Conservation (phyloP, 2,113 vertebrate species). For the Upupa epops region DNA sequence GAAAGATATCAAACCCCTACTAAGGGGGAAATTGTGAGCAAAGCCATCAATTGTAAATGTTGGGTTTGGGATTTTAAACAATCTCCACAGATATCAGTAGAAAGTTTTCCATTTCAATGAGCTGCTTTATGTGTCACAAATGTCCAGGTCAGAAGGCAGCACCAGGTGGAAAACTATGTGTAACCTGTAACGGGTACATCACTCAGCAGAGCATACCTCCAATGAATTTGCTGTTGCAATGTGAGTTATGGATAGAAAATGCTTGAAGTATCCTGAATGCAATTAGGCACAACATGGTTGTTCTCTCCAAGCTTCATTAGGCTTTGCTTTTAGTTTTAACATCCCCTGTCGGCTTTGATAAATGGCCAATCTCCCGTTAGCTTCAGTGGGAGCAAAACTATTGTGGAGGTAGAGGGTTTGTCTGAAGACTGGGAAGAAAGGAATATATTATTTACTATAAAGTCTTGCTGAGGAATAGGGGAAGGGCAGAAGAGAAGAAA, state of each 20-base stretch:
- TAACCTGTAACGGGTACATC: constrained; percentile 11
- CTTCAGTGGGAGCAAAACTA: not conserved
- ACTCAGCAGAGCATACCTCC: constrained; percentile 16
- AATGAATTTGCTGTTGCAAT: constrained; percentile 11
- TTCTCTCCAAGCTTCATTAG: constrained; percentile 63
- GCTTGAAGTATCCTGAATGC: constrained; percentile 52
- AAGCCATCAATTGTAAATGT: constrained; percentile 30
- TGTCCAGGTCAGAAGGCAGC: constrained; percentile 42
- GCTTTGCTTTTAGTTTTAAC: constrained; percentile 39
- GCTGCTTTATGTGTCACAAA: not conserved
- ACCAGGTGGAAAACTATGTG: not conserved
- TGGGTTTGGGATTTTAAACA: constrained; percentile 3
- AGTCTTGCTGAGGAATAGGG: not conserved
- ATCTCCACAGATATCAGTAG: not conserved
- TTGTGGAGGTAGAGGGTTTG: not conserved
- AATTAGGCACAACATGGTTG: constrained; percentile 50
- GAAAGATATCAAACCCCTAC: not conserved
- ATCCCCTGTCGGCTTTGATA: constrained; percentile 30
- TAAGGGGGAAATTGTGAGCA: constrained; percentile 33
- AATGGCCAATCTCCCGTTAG: constrained; percentile 23
- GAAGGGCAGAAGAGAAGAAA: not conserved
- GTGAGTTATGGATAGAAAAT: not conserved
- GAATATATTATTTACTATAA: not conserved
- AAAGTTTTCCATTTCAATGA: constrained; percentile 31
- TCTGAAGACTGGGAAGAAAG: not conserved